Conservation (phyloP, 2,797 vertebrate species). For the Steatocranus sp. region DNA sequence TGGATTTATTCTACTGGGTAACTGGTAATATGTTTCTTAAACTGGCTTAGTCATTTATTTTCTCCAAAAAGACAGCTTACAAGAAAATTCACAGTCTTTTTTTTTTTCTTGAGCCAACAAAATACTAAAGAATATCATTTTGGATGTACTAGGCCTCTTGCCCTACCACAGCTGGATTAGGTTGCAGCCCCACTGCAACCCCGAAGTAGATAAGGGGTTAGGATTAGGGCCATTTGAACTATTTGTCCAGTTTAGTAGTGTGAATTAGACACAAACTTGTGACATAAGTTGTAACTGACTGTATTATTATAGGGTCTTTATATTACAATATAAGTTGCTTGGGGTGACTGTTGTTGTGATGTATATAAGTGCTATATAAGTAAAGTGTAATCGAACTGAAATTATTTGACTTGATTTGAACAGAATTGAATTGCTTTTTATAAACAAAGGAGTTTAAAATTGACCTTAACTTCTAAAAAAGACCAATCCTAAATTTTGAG, state of each 20-base stretch:
- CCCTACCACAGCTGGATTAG: not conserved
- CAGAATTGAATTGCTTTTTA: not conserved
- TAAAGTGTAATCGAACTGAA: not conserved
- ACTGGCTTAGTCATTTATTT: not conserved
- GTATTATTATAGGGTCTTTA: not conserved
- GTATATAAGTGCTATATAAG: not conserved
- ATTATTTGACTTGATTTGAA: not conserved
- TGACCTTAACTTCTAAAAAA: not conserved
- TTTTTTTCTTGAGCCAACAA: not conserved
- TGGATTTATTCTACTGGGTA: not conserved
- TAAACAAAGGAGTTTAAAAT: not conserved
- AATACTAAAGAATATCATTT: not conserved
- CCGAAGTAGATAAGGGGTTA: not conserved
- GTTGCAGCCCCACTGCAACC: not conserved
- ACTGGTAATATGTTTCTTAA: not conserved
- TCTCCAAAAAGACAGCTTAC: not conserved
- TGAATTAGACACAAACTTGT: not conserved
- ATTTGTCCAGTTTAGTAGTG: not conserved
- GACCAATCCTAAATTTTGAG: not conserved
- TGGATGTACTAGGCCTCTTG: not conserved
- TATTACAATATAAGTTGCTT: not conserved
- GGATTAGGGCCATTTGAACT: not conserved
- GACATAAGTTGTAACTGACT: not conserved
- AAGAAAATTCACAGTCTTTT: not conserved
- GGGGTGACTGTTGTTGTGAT: not conserved